A percentile compares a stretch with the other conserved stretches of the same genome.
Evolutionary conservation across 2,888 invertebrate genomes (phyloP).

Genomic region (Campoletis raptor): DNA sequence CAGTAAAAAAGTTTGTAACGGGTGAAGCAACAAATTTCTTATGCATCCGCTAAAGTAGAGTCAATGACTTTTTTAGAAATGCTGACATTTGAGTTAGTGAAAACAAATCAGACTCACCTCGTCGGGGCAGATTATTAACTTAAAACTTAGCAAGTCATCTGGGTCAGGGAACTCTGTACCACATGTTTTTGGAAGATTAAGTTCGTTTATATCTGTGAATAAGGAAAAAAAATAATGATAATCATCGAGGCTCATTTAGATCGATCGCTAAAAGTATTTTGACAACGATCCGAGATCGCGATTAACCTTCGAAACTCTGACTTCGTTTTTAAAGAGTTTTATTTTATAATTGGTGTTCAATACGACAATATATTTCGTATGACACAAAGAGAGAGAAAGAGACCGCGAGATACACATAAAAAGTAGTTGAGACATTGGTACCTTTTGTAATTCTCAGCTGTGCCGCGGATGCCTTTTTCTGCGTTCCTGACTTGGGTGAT

Average conservation of each 20-base stretch:
- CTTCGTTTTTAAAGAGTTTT: not conserved
- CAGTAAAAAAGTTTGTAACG: not conserved
- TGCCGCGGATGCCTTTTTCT: conserved; percentile 98
- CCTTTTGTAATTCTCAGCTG: conserved; percentile 99
- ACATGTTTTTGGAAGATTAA: conserved; percentile 98
- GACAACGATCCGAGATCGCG: not conserved
- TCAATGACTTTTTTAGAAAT: not conserved
- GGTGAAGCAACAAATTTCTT: not conserved
- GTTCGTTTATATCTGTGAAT: conserved; percentile 96
- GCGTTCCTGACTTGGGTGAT: conserved; percentile 90
- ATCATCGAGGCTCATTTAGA: not conserved
- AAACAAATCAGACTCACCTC: conserved; percentile 87
- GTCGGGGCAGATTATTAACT: conserved; percentile 98
- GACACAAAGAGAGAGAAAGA: not conserved
- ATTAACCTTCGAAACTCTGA: not conserved
- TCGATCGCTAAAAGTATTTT: not conserved
- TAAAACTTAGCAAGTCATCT: conserved; percentile 98
- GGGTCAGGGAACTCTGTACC: conserved; percentile 98
- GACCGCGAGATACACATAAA: not conserved
- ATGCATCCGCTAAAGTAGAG: not conserved
- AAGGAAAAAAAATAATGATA: conserved; percentile 20
- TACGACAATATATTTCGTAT: not conserved
- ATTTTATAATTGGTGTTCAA: not conserved
- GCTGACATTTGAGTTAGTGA: not conserved
- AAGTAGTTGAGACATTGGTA: conserved; percentile 80